These are phyloP conservation scores for Enteromius viviparus DNA, from an alignment of 2,797 vertebrate genomes.

Conservation along the genomic window DNA sequence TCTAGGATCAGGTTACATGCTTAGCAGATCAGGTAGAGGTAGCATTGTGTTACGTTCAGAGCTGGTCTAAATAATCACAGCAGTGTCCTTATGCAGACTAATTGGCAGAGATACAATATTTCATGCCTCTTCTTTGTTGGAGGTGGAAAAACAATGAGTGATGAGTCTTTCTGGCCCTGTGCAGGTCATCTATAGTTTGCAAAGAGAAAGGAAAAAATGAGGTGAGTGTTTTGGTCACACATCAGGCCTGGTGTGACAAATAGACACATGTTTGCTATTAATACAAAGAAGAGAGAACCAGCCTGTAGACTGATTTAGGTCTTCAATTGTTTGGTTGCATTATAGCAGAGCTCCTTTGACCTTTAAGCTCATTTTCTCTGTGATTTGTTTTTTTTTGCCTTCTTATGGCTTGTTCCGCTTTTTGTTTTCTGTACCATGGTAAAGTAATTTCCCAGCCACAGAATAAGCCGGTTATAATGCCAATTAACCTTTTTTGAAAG, in stretches of 20 bases:
- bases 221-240: not conserved
- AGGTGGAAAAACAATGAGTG: not conserved
- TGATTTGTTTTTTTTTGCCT: not conserved
- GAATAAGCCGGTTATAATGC: not conserved
- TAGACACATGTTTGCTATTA: not conserved
- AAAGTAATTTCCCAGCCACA: not conserved
- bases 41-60: not conserved
- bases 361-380: not conserved
- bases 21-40: not conserved
- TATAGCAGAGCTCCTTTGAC: not conserved
- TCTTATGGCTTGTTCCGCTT: not conserved
- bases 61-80: not conserved
- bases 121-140: not conserved
- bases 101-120: not conserved
- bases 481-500: not conserved
- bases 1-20: constrained; percentile 14
- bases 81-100: not conserved
- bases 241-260: constrained; percentile 4
- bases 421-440: not conserved
- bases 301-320: not conserved
- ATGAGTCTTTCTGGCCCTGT: not conserved
- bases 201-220: not conserved
- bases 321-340: not conserved
- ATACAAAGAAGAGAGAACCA: not conserved
- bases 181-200: not conserved